These are phyloP conservation scores for Shargacucullia verbasci DNA, from an alignment of 2,888 invertebrate genomes.

Conservation along the genomic window DNA sequence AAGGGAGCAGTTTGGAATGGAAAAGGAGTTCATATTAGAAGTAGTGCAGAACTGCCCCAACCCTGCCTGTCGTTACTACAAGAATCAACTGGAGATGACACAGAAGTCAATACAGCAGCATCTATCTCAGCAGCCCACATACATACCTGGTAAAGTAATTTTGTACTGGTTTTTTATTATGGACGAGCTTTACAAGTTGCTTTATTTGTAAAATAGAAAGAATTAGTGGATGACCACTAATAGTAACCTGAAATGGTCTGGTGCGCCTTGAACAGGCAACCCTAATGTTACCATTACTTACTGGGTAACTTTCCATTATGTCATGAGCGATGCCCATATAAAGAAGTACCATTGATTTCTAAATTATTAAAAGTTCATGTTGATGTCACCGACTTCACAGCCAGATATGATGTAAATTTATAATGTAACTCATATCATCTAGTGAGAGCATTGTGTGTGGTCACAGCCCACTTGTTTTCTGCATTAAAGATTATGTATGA, in stretches of 20 bases:
- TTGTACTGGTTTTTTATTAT: neutral
- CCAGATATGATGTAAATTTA: too few species aligned
- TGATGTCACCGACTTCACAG: too few species aligned
- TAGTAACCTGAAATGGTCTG: too few species aligned
- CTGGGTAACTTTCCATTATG: too few species aligned
- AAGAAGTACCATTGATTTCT: too few species aligned
- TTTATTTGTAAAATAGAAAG: neutral
- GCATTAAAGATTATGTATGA: slow-evolving; percentile 27
- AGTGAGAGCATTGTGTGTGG: slow-evolving; percentile 28
- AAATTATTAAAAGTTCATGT: too few species aligned
- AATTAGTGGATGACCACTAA: too few species aligned
- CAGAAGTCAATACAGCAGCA: slow-evolving; percentile 92
- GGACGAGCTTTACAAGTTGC: neutral
- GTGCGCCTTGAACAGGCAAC: too few species aligned
- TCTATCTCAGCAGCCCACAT: slow-evolving; percentile 89
- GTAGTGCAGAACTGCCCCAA: slow-evolving; percentile 97
- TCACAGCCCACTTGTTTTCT: slow-evolving; percentile 43
- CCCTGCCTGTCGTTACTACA: slow-evolving; percentile 96
- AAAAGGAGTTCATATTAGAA: slow-evolving; percentile 96
- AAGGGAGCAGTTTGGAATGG: slow-evolving; percentile 95
- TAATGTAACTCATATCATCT: too few species aligned
- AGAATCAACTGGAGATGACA: slow-evolving; percentile 93
- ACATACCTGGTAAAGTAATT: slow-evolving; percentile 80
- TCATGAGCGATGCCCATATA: too few species aligned
- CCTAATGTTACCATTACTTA: too few species aligned